Base-by-base conservation (phyloP, 2,888 invertebrate genomes). In the Cantharis nigra region DNA sequence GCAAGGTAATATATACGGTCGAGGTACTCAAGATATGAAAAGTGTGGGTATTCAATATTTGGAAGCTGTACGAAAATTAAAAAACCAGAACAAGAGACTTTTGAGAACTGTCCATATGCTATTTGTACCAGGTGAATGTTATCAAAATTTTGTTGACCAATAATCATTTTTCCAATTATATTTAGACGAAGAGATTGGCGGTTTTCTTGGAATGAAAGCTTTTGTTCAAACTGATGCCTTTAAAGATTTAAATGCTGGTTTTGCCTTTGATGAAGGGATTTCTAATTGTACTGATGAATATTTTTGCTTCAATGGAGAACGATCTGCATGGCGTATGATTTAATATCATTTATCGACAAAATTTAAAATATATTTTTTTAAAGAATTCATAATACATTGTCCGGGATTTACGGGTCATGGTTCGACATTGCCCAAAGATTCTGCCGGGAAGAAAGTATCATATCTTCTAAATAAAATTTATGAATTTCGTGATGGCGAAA, bases 321-420 rank as follows among this genome's bases (percentile, higher is more conserved):
- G 97, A 80, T 92, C 92, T 81, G 92, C 94, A 81, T 96, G 96
- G 96, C 95, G 97, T 97, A 90, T 92, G 94, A 91, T 16, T 23
- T 7, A n/a, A 26, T 67, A 9, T n/a, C 3, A 20, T 10, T 67
- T 10, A n/a, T 18, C 16, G 3, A 7, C n/a, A 2, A 0, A 11
- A 3, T 65, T 23, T 9, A 16, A 10, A 16, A 10, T 13, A 23
- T 67, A 3, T 23, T 67, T 23, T 5, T 67, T 67, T 67, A n/a
- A 89, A 96, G 96, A 95, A 90, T 89, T 96, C 71, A 92, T 92
- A 81, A 92, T 97, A 10, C 93, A 92, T 76, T 95, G 95, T 81
- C 90, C 91, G 49, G 97, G 97, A n/a, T 92, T 92, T 62, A 94
- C 97, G 1, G 97, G 97, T 0, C 97, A 98, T 86, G 97, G 96